A percentile compares a stretch with the other conserved stretches of the same genome.
These are phyloP conservation scores for Pholis gunnellus DNA, from an alignment of 2,113 vertebrate species.

Conservation along the genomic window DNA sequence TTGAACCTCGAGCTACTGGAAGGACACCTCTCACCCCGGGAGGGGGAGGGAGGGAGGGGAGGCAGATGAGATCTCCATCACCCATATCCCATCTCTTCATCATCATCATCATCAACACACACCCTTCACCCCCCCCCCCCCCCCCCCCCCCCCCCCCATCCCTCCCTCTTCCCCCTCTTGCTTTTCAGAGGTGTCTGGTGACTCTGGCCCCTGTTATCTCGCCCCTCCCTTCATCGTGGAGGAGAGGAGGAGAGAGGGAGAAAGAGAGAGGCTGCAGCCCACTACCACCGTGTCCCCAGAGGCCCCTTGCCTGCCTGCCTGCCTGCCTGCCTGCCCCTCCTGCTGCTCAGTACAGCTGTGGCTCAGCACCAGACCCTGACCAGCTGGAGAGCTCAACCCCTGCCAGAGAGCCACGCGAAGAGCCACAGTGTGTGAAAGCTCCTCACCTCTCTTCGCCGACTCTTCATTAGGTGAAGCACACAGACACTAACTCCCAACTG, in stretches of 20 bases:
- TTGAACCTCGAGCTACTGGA: slow-evolving; percentile 28
- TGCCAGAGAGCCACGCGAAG: slow-evolving; percentile 57
- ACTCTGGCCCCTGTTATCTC: slow-evolving; percentile 77
- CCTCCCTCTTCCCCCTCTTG: slow-evolving; percentile 26
- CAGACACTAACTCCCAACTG: slow-evolving; percentile 43
- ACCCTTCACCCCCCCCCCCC: slow-evolving; percentile 23
- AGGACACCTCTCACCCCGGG: slow-evolving; percentile 34
- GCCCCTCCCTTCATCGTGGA: slow-evolving; percentile 80
- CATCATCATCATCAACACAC: slow-evolving; percentile 58
- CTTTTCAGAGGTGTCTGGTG: slow-evolving; percentile 81
- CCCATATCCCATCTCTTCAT: slow-evolving; percentile 51
- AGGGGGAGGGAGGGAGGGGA: too few relatives aligned
- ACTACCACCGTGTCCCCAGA: slow-evolving; percentile 80
- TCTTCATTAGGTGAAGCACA: slow-evolving; percentile 51
- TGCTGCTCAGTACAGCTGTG: slow-evolving; percentile 80
- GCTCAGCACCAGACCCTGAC: slow-evolving; percentile 76
- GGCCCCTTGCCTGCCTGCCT: slow-evolving; percentile 73
- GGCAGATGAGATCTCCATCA: slow-evolving; percentile 57
- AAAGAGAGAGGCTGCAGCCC: slow-evolving; percentile 80
- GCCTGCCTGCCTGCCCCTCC: slow-evolving; percentile 69
- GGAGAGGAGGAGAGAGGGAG: slow-evolving; percentile 71
- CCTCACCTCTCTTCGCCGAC: slow-evolving; percentile 22
- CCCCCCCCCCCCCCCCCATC: slow-evolving; percentile 23
- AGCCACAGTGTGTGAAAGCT: slow-evolving; percentile 56
- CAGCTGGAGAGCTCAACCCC: slow-evolving; percentile 71